A percentile compares a stretch with the other conserved stretches of the same genome.
Conservation (phyloP, 2,113 vertebrate genomes). For the Eonycteris spelaea region DNA sequence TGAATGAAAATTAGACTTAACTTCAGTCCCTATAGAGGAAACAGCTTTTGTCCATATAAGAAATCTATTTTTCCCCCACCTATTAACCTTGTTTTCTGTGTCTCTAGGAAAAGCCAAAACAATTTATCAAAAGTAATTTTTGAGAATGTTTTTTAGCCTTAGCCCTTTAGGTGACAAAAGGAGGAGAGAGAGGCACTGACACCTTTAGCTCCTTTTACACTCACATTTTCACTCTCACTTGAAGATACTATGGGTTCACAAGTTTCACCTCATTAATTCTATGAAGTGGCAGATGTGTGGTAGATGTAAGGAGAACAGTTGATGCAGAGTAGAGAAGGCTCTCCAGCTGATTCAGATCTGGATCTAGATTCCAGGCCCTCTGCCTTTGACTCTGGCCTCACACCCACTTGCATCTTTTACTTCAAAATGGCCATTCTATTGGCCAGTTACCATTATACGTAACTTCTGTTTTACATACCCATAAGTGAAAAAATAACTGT, state of each 20-base stretch:
- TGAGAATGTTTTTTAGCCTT: not conserved
- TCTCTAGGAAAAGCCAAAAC: not conserved
- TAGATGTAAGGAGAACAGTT: not conserved
- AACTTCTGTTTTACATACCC: not conserved
- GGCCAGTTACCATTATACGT: not conserved
- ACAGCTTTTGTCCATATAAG: not conserved
- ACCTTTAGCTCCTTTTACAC: not conserved
- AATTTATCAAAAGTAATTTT: not conserved
- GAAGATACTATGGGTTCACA: not conserved
- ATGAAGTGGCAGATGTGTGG: not conserved
- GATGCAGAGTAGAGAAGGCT: not conserved
- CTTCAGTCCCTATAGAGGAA: not conserved
- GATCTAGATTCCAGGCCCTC: not conserved
- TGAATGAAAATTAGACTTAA: not conserved
- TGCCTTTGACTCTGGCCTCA: not conserved
- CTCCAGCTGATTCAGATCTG: not conserved
- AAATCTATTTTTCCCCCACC: not conserved
- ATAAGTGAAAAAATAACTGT: not conserved
- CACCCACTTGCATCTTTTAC: not conserved
- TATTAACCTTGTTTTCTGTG: not conserved
- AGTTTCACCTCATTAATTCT: not conserved
- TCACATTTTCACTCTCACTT: not conserved
- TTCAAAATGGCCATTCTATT: not conserved
- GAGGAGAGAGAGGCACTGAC: accelerated
- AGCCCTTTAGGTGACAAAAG: not conserved